phyloP scores from a whole-genome alignment of 2,113 vertebrate species.

The Azemiops feae region DNA sequence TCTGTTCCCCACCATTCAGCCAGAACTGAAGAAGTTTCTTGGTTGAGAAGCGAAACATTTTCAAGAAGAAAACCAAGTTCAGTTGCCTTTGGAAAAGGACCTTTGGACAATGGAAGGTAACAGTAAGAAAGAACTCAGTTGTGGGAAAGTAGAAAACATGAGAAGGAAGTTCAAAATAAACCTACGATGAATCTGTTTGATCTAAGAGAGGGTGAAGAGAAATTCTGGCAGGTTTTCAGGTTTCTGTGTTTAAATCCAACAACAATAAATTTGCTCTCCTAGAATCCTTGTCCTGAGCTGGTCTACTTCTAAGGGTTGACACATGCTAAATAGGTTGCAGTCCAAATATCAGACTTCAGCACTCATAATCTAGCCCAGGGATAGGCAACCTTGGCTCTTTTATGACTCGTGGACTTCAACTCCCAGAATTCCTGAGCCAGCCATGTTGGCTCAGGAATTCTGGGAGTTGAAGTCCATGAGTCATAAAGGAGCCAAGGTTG shows the following conservation, averaged over 20 bases:
- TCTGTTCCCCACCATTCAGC: background rate
- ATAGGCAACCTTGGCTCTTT: no score
- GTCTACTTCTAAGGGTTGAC: background rate
- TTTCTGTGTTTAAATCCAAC: background rate
- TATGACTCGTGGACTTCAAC: no score
- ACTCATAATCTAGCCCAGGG: background rate
- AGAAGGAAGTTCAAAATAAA: background rate
- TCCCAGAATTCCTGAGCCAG: no score
- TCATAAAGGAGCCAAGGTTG: no score
- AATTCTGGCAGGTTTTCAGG: background rate
- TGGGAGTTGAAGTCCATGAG: no score
- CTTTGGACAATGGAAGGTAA: background rate
- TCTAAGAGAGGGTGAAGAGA: background rate
- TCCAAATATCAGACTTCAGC: background rate
- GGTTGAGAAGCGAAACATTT: background rate
- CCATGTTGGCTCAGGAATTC: no score
- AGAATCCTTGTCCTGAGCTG: background rate
- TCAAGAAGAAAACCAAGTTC: background rate
- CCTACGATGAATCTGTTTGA: background rate
- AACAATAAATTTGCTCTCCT: background rate
- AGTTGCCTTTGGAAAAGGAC: background rate
- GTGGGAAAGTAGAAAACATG: background rate
- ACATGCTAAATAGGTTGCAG: background rate
- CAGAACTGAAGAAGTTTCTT: background rate
- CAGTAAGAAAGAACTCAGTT: background rate